These are phyloP conservation scores for Bombycilla garrulus DNA, from an alignment of 2,113 vertebrate genomes.

Conservation along the genomic window DNA sequence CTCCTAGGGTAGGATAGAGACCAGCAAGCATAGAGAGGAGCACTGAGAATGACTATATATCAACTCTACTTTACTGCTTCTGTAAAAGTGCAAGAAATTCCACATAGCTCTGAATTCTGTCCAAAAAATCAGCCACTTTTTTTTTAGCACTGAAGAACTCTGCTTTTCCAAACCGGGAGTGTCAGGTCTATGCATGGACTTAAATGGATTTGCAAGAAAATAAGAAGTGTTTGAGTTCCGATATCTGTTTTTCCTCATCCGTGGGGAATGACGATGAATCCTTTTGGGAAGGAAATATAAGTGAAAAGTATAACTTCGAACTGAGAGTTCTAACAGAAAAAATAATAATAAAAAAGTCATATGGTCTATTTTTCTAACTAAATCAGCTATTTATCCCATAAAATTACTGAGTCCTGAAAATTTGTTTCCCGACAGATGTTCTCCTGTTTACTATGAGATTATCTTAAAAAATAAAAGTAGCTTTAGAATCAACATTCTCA, in stretches of 20 bases:
- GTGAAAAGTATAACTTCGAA: background rate
- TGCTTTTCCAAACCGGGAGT: background rate
- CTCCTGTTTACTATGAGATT: background rate
- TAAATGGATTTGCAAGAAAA: background rate
- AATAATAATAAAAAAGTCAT: background rate
- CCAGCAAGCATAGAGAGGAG: background rate
- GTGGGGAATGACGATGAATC: background rate
- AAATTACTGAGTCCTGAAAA: background rate
- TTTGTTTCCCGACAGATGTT: background rate
- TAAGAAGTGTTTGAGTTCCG: background rate
- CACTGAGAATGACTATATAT: background rate
- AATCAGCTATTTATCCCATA: background rate
- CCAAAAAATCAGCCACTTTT: background rate
- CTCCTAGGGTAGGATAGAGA: background rate
- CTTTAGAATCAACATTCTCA: background rate
- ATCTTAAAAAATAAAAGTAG: background rate
- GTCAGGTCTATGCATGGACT: background rate
- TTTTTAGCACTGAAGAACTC: background rate
- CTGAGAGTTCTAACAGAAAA: background rate
- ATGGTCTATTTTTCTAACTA: background rate
- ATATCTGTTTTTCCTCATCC: background rate
- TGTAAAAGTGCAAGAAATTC: background rate
- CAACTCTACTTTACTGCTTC: background rate
- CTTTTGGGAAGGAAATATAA: background rate
- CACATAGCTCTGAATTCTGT: background rate